Evolutionary conservation across 2,113 vertebrate genomes (phyloP).

Genomic region (Nanorana parkeri): DNA sequence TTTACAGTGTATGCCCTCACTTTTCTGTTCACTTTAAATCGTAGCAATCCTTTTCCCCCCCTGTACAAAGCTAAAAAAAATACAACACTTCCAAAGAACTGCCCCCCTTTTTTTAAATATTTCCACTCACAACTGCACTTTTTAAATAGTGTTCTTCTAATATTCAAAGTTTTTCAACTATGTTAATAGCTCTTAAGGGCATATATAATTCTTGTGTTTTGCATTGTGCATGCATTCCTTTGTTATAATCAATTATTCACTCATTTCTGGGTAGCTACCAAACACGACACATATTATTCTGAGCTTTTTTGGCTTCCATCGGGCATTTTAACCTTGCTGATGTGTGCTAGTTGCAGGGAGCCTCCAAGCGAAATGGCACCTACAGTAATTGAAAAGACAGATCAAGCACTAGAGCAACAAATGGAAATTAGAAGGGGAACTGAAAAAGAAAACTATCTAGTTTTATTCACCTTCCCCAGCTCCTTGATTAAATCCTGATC

Average conservation of each 20-base stretch:
- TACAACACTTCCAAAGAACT: too few relatives aligned
- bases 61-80: too few relatives aligned
- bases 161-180: slow-evolving; percentile 32
- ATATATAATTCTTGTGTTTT: slow-evolving; percentile 50
- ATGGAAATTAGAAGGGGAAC: slow-evolving; percentile 48
- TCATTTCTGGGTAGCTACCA: slow-evolving; percentile 49
- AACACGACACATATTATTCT: slow-evolving; percentile 55
- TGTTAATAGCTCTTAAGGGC: slow-evolving; percentile 45
- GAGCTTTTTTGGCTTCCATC: slow-evolving; percentile 50
- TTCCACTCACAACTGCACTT: not conserved
- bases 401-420: slow-evolving; percentile 53
- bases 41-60: too few relatives aligned
- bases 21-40: too few relatives aligned
- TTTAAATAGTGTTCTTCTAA: not conserved
- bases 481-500: slow-evolving; percentile 53
- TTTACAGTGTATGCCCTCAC: too few relatives aligned
- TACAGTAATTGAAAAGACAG: slow-evolving; percentile 57
- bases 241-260: slow-evolving; percentile 58
- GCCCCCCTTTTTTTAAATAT: too few relatives aligned
- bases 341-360: slow-evolving; percentile 52
- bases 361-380: slow-evolving; percentile 56
- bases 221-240: slow-evolving; percentile 36
- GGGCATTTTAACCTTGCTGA: slow-evolving; percentile 56
- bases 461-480: slow-evolving; percentile 55
- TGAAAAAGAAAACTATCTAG: slow-evolving; percentile 45